A percentile compares a stretch with the other conserved stretches of the same genome.
These are phyloP conservation scores for Pseudolycoriella hygida DNA, from an alignment of 2,888 invertebrate species.

Conservation along the genomic window DNA sequence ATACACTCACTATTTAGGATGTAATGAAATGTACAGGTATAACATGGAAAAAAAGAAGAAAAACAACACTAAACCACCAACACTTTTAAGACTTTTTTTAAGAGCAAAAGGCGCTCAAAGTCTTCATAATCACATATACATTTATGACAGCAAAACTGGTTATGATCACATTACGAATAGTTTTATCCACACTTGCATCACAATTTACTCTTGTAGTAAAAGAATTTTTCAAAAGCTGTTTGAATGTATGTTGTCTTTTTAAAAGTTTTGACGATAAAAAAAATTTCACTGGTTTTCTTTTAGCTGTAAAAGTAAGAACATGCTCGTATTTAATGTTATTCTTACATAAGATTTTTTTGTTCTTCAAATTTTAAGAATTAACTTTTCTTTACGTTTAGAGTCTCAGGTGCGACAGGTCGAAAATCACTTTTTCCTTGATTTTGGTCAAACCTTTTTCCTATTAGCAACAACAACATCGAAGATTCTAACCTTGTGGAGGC, in stretches of 20 bases:
- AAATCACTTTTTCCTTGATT: too few relatives aligned
- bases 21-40: neutral
- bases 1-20: neutral
- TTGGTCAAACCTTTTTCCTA: too few relatives aligned
- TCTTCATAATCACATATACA: neutral
- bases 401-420: slow-evolving; percentile 5
- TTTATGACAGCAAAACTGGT: slow-evolving; percentile 3
- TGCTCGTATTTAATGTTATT: neutral
- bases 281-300: neutral
- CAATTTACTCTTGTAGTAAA: too few relatives aligned
- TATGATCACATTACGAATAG: neutral
- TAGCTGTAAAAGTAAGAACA: neutral
- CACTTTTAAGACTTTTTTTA: neutral
- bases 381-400: neutral
- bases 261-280: neutral
- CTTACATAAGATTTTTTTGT: neutral
- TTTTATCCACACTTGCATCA: too few relatives aligned
- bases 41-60: slow-evolving; percentile 1
- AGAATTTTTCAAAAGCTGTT: neutral
- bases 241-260: neutral
- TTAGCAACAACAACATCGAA: too few relatives aligned
- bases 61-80: neutral
- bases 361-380: neutral
- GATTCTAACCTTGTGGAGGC: too few relatives aligned
- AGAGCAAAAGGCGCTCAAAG: neutral